Evolutionary conservation across 1,140 invertebrate species (phyloP), one percentile per base, ranked within the genome.

Genomic region (Neodiprion fabricii): DNA sequence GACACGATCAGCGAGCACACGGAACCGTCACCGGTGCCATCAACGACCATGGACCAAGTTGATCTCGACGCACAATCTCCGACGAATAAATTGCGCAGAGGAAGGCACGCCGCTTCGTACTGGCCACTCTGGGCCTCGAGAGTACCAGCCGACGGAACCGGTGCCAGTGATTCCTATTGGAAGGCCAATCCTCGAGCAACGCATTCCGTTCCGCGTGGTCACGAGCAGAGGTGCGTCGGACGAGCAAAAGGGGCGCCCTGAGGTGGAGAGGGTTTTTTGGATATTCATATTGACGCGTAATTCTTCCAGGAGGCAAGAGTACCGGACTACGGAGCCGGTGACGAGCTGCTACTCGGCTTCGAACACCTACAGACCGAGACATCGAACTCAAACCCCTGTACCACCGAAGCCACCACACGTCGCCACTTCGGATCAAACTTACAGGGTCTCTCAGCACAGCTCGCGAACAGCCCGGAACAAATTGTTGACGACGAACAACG

Each of bases 31-130:
- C 53, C 53, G 53, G 53, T 69, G 21, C 17, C 40, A 69, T 69
- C 17, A 69, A 69, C 17, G 67, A 74, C 40, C 40, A 83, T 83
- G 81, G 80, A 82, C 17, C 75, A 78, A 71, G 74, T 61, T n/a
- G 78, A 77, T 11, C 67, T 69, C n/a, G 67, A 69, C 7, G 53
- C 53, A 17, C 17, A 69, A 3, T 69, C 40, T 14, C 67, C 11
- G 40, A 47, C 67, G 67, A 7, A 23, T 7, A 69, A 69, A 47
- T 69, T 69, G 71, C 40, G 73, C 17, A 80, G 76, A 28, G 65
- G 71, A n/a, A 79, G 78, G 53, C 77, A 76, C 28, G 21, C 53
- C 49, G 69, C 74, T 17, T 69, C 66, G 28, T 75, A 77, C 9
- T 70, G 75, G 66, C 70, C 74, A 73, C 71, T 70, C 23, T 72